These are phyloP conservation scores for Calidris pygmaea DNA, from an alignment of 2,113 vertebrate genomes.

Conservation along the genomic window DNA sequence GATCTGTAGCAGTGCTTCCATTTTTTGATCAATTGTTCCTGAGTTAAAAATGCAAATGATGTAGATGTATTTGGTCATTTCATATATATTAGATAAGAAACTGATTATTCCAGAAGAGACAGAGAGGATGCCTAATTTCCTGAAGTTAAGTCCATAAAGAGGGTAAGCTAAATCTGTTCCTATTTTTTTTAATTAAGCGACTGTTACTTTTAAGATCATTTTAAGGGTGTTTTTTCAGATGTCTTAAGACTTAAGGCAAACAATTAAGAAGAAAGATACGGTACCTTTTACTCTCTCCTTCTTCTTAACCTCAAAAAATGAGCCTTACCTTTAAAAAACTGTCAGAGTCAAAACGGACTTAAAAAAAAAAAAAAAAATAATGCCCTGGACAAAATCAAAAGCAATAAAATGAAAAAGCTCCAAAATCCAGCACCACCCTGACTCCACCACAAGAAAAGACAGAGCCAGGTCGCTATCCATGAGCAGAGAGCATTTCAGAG, in stretches of 20 bases:
- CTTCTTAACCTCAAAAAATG: constrained; percentile 56
- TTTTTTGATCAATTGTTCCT: constrained; percentile 11
- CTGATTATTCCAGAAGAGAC: constrained; percentile 30
- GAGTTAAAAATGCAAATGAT: constrained; percentile 3
- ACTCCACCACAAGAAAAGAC: constrained; percentile 26
- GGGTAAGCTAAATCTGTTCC: constrained; percentile 31
- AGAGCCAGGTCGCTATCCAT: constrained; percentile 12
- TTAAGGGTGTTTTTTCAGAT: not conserved
- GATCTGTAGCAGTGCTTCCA: not conserved
- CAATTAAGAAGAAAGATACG: constrained; percentile 65
- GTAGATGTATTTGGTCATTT: constrained; percentile 30
- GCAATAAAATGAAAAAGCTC: not conserved
- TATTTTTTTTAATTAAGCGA: constrained; percentile 29
- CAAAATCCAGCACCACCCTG: constrained; percentile 38
- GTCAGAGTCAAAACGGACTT: constrained; percentile 18
- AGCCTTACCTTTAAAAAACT: constrained; percentile 53
- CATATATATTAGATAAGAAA: constrained; percentile 38
- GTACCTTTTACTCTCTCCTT: constrained; percentile 65
- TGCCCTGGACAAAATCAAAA: not conserved
- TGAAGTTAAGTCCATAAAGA: constrained; percentile 47
- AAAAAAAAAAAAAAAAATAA: not conserved
- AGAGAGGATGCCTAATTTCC: constrained; percentile 47
- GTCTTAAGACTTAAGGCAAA: constrained; percentile 52
- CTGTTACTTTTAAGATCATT: constrained; percentile 40
- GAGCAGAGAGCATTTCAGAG: constrained; percentile 42